Evolutionary conservation across 2,888 invertebrate genomes (phyloP).

Genomic region (Hirtodrosophila histrioides): DNA sequence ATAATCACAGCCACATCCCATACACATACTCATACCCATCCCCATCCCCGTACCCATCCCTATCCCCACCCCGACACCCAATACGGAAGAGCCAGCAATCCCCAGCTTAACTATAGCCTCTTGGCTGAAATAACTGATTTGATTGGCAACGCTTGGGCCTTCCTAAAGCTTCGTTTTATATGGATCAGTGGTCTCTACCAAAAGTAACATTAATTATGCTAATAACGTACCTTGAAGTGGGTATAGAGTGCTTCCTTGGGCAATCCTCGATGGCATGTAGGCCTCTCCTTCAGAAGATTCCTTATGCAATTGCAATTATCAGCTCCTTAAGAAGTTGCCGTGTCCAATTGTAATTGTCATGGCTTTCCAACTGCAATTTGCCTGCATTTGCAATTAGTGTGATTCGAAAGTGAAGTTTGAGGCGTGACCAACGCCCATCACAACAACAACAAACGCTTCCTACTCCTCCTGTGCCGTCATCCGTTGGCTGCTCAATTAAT

Average conservation of each 20-base stretch:
- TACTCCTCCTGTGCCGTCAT: slow-evolving; percentile 50
- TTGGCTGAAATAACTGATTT: too few species aligned
- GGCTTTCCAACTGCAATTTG: not conserved
- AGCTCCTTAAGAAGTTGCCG: slow-evolving; percentile 16
- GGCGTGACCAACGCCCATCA: slow-evolving; percentile 36
- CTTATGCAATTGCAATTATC: not conserved
- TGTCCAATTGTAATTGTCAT: not conserved
- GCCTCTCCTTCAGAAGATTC: not conserved
- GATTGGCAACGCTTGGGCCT: too few species aligned
- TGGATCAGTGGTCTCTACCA: too few species aligned
- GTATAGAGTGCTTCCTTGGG: too few species aligned
- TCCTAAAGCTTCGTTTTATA: too few species aligned
- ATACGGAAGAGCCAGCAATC: slow-evolving; percentile 32
- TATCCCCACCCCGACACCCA: too few species aligned
- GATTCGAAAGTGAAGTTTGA: slow-evolving; percentile 5
- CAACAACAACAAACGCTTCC: slow-evolving; percentile 39
- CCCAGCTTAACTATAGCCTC: not conserved
- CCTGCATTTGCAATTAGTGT: not conserved
- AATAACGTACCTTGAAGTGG: too few species aligned
- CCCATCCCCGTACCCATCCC: too few species aligned
- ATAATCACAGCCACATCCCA: slow-evolving; percentile 21
- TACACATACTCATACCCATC: not conserved
- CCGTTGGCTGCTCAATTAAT: slow-evolving; percentile 64
- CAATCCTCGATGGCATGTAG: too few species aligned
- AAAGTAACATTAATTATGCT: too few species aligned